Conservation (phyloP, 2,797 vertebrate species). For the Lepilemur septentrionalis region DNA sequence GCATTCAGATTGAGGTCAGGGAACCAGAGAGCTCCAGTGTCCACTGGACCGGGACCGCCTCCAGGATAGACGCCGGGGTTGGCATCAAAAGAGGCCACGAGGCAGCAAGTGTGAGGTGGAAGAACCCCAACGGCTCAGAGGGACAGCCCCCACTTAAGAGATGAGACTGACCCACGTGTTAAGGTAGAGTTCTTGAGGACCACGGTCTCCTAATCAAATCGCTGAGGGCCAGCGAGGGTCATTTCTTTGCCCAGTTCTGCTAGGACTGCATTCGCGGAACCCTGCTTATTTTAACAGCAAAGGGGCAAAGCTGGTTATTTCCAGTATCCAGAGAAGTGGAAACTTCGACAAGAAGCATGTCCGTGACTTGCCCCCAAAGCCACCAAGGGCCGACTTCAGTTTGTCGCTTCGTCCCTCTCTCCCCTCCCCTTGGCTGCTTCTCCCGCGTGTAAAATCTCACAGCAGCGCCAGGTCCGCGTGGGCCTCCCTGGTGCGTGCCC, state of each 20-base stretch:
- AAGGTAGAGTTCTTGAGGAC: neutral
- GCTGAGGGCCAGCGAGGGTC: rapidly evolving
- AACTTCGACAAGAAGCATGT: neutral
- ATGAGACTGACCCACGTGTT: neutral
- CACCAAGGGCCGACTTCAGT: neutral
- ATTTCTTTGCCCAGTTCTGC: neutral
- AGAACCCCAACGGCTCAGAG: neutral
- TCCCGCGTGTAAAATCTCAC: rapidly evolving
- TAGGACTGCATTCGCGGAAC: neutral
- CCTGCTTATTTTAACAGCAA: neutral
- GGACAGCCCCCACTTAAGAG: rapidly evolving
- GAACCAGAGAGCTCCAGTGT: neutral
- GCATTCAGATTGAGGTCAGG: neutral
- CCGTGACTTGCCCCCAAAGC: neutral
- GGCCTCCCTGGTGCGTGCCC: rapidly evolving
- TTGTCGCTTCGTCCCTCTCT: neutral
- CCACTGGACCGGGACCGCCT: neutral
- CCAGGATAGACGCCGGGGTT: too few relatives aligned
- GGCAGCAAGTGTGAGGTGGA: neutral
- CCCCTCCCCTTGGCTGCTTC: neutral
- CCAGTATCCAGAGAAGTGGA: neutral
- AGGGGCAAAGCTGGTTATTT: neutral
- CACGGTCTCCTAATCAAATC: neutral
- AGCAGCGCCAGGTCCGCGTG: neutral
- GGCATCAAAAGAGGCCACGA: neutral